Conservation (phyloP, 2,888 invertebrate species). For the Folsomia candida region DNA sequence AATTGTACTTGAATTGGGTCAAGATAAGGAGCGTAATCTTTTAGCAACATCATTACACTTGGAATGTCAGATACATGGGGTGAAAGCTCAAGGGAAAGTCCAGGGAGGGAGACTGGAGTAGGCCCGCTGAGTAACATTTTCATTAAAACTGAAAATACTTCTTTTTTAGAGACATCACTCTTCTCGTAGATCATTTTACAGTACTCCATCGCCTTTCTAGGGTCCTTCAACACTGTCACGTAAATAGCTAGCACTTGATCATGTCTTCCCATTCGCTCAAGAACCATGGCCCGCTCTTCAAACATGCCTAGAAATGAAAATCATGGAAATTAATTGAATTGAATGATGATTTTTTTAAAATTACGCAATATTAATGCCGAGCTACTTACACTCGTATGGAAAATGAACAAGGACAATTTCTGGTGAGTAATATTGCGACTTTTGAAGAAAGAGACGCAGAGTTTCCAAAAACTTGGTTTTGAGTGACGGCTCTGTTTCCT, state of each 20-base stretch:
- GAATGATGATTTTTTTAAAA: neutral
- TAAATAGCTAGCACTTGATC: slow-evolving; percentile 91
- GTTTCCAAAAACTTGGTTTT: slow-evolving; percentile 62
- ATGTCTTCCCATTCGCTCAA: slow-evolving; percentile 85
- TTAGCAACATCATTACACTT: slow-evolving; percentile 74
- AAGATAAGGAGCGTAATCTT: slow-evolving; percentile 79
- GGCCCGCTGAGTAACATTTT: slow-evolving; percentile 61
- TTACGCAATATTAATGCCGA: neutral
- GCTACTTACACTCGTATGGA: slow-evolving; percentile 66
- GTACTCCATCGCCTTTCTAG: slow-evolving; percentile 77
- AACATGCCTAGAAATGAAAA: slow-evolving; percentile 61
- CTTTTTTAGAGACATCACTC: slow-evolving; percentile 42
- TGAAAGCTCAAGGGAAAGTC: slow-evolving; percentile 48
- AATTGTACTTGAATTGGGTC: slow-evolving; percentile 70
- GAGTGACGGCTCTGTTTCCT: slow-evolving; percentile 55
- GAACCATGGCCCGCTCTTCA: slow-evolving; percentile 90
- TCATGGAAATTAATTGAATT: neutral
- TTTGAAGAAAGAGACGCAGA: slow-evolving; percentile 75
- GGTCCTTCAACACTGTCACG: slow-evolving; percentile 79
- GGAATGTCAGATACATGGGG: slow-evolving; percentile 72
- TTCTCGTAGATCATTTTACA: slow-evolving; percentile 68
- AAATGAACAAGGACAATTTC: slow-evolving; percentile 83
- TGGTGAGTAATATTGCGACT: slow-evolving; percentile 76
- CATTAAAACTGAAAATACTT: slow-evolving; percentile 64
- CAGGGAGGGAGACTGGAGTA: slow-evolving; percentile 56